Evolutionary conservation across 2,113 vertebrate genomes (phyloP), one percentile per base, ranked within the genome.

Genomic region (Ctenodactylus gundi): DNA sequence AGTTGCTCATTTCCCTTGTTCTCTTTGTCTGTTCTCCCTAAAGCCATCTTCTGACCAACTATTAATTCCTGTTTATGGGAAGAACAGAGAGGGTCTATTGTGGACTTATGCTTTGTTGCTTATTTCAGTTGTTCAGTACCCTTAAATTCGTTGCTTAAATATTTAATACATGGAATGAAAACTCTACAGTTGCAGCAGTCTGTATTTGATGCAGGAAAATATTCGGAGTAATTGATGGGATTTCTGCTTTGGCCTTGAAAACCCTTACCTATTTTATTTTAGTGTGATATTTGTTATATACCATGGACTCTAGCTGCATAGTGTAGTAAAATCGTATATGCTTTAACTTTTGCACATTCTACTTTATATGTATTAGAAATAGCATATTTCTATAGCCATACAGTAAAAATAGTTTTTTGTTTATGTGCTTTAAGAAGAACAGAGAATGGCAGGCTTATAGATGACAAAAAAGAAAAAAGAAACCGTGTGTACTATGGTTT

Each of bases 1-100:
- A 97, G 92, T 93, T 92, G 96, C 96, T 96, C 82, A 90, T 95
- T 96, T 95, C 95, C 91, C 94, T 85, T 97, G 77, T 97, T 95
- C 95, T 90, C 55, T 95, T 95, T 94, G 95, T 97, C 94, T 88
- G 6, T 85, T 95, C 87, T 93, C 91, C 87, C 93, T 95, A 70
- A 96, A 95, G 92, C 93, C 44, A 89, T 95, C 89, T 93, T 83
- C 89, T 96, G 73, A 93, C 78, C 88, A 94, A n/a, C 68, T 89
- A 70, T 96, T 88, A 91, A 88, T 77, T 96, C 82, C 58, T 95
- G 90, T 92, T 97, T 96, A 96, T 92, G 94, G 60, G 97, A 96
- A 94, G 76, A 95, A 85, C 90, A 95, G 86, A 96, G 94, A 94
- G 68, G 91, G 70, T 96, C 82, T 95, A 18, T 85, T 90, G 91